Percentiles rank a stretch among this genome's conserved stretches.
Evolutionary conservation across 2,888 invertebrate genomes (phyloP).

Genomic region (Dioctria linearis): DNA sequence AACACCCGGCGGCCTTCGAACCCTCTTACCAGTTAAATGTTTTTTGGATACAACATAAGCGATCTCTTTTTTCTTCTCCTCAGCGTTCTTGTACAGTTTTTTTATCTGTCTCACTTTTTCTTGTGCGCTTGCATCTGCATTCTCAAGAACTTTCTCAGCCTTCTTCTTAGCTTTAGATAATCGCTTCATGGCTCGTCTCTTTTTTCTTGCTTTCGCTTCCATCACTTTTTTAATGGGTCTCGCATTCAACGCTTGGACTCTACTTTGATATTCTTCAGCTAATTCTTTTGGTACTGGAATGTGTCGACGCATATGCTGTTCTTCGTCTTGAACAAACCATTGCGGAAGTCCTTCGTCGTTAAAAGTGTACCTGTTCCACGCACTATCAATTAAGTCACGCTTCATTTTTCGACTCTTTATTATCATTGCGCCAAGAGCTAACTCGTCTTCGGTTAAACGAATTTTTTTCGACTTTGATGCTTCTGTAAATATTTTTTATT

Average conservation of each 20-base stretch:
- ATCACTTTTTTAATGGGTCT: slow-evolving; percentile 98
- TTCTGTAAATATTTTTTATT: background rate
- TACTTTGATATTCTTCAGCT: slow-evolving; percentile 87
- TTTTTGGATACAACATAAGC: slow-evolving; percentile 96
- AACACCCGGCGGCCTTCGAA: slow-evolving; percentile 86
- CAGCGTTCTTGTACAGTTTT: slow-evolving; percentile 92
- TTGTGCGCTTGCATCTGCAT: slow-evolving; percentile 88
- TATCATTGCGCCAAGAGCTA: slow-evolving; percentile 94
- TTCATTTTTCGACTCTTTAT: slow-evolving; percentile 91
- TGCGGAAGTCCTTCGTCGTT: slow-evolving; percentile 93
- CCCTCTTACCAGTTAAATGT: slow-evolving; percentile 82
- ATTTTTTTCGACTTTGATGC: slow-evolving; percentile 72
- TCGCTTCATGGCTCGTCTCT: slow-evolving; percentile 88
- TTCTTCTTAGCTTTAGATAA: slow-evolving; percentile 96
- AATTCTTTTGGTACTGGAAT: slow-evolving; percentile 89
- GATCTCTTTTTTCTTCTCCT: slow-evolving; percentile 89
- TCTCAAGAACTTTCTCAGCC: slow-evolving; percentile 94
- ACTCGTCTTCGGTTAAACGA: slow-evolving; percentile 86
- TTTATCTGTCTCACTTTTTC: slow-evolving; percentile 96
- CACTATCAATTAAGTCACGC: slow-evolving; percentile 90
- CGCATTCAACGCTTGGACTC: slow-evolving; percentile 88
- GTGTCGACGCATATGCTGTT: slow-evolving; percentile 88
- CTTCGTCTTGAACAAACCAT: slow-evolving; percentile 97
- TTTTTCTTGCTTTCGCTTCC: slow-evolving; percentile 98
- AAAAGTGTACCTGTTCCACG: slow-evolving; percentile 94